Evolutionary conservation across 2,888 invertebrate genomes (phyloP), one percentile per base, ranked within the genome.

Genomic region (Thera obeliscata): DNA sequence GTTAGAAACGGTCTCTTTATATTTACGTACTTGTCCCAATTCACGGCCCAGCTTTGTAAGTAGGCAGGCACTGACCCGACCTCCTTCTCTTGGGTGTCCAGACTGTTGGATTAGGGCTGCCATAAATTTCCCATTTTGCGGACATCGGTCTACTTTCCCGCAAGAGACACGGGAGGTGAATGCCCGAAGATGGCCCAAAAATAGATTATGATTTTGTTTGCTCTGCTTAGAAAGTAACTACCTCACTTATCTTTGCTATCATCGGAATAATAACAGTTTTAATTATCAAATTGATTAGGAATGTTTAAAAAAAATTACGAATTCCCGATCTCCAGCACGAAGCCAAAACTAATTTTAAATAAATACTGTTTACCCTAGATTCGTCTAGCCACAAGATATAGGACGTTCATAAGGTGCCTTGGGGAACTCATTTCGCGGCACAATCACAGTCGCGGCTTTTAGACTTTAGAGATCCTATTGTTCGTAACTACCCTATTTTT

Each of bases 61-160:
- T 64, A 68, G 63, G 65, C 61, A 64, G 70, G 65, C 61, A 43
- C 41, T 56, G 56, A 41, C 41, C 52, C 68, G 79, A 76, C 79
- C 77, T 79, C 78, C 80, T 74, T 73, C 74, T 74, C 72, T 33
- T 58, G 76, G 78, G 79, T 79, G 78, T 74, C 77, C 76, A 78
- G 81, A 76, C 81, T 80, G 71, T 67, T 67, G 72, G 66, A 64
- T 76, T 78, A 85, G 82, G 84, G 84, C 66, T 78, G 79, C 74
- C 78, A 76, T 78, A 77, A 75, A 78, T 75, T 74, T 63, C 66
- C 74, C 72, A 77, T 79, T 76, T 74, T 65, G 74, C 76, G 81
- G 79, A 74, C 81, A 76, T 76, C 75, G 80, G 74, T 76, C 83
- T 74, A 80, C 73, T 82, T 81, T 80, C 78, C 75, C 69, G 64